phyloP scores from a whole-genome alignment of 2,113 vertebrate genomes.

The Xiphophorus maculatus region DNA sequence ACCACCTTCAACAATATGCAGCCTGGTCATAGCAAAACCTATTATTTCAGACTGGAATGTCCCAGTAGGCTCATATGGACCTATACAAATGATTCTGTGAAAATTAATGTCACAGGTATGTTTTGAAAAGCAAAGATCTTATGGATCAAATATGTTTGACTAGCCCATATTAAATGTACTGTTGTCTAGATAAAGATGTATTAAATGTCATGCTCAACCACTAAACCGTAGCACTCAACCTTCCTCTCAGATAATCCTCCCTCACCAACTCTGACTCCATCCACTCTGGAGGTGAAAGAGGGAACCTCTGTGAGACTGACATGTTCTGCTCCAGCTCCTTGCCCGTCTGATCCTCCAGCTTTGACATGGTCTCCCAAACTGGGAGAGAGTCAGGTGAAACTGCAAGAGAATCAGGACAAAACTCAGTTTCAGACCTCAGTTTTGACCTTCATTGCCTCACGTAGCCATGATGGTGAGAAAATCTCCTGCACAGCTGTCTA shows the following conservation, averaged over 20 bases:
- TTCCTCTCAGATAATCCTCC: slow-evolving; percentile 21
- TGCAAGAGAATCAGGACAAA: slow-evolving; percentile 41
- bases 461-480: slow-evolving; percentile 19
- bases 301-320: slow-evolving; percentile 35
- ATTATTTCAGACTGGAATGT: slow-evolving; percentile 14
- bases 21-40: not conserved
- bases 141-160: too few relatives aligned
- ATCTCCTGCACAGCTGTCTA: slow-evolving; percentile 56
- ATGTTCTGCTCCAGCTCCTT: slow-evolving; percentile 53
- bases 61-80: accelerated
- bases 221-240: not conserved
- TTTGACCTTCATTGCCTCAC: slow-evolving; percentile 57
- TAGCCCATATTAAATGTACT: too few relatives aligned
- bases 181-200: too few relatives aligned
- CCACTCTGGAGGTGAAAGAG: slow-evolving; percentile 38
- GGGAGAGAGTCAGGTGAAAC: slow-evolving; percentile 34
- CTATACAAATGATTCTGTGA: accelerated
- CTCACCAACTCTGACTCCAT: slow-evolving; percentile 32
- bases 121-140: not conserved
- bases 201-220: too few relatives aligned
- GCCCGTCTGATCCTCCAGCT: slow-evolving; percentile 45
- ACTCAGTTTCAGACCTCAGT: slow-evolving; percentile 40
- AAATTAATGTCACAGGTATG: slow-evolving; percentile 3
- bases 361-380: slow-evolving; percentile 52
- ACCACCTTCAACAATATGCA: slow-evolving; percentile 5